Base-by-base conservation (phyloP, 2,113 vertebrate genomes). In the Candoia aspera region DNA sequence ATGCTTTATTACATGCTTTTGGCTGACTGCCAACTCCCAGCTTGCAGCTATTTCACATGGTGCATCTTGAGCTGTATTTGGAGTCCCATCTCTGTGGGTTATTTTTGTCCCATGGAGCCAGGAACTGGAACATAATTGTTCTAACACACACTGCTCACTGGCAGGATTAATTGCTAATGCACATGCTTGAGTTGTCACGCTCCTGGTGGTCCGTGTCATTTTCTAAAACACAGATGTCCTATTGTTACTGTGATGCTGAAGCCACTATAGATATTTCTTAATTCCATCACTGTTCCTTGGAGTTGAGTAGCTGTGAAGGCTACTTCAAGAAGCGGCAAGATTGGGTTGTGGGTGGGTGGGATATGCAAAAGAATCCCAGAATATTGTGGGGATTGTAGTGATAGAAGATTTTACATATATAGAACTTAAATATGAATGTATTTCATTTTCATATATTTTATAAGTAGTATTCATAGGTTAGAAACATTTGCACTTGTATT, bases 1-100 rank as follows among this genome's bases (percentile, higher is more conserved):
- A 86, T 0, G 6, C 29, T 94, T 55, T 96, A 95, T 96, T 96
- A 96, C 95, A 93, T 73, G 96, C 95, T 90, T 89, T 91, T 97
- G 97, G 96, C 93, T 93, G 86, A 92, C 88, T 96, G 95, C 96
- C 97, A 46, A 42, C 93, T 96, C 96, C 2, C 73, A 79, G 73
- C 95, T 95, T 95, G 94, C 94, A 91, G 96, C 95, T 93, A 95
- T 96, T 96, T 96, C 95, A 97, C 94, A 94, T 19, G 93, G 92
- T 84, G 90, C 87, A 93, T 96, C 93, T 94, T 96, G 89, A 95
- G 93, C 90, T 97, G 85, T 96, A 93, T 95, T 96, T 96, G 95
- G 33, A 96, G 93, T 96, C 87, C 92, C 87, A 95, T 94, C 94
- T 96, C 93, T 90, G 94, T 95, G 92, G 91, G 0, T 92, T 87